Base-by-base conservation (phyloP, 2,113 vertebrate species). In the Microcebus tavaratra region DNA sequence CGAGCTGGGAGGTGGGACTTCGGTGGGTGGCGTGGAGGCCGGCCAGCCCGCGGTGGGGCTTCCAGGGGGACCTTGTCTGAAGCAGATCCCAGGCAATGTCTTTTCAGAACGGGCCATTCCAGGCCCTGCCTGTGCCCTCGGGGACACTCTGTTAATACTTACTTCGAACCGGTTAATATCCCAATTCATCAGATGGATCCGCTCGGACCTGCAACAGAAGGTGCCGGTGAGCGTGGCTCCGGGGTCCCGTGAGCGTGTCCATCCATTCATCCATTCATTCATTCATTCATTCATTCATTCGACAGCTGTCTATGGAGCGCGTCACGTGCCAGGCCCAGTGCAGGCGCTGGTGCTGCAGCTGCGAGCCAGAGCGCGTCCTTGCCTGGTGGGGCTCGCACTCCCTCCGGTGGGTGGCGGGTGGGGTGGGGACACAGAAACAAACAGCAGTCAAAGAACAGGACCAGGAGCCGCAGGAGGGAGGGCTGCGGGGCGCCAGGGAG, bases 111-210 rank as follows among this genome's bases (percentile, higher is more conserved):
- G 68, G 67, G 8, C 42, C 31, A 8, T 78, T 70, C 61, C n/a
- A 18, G 90, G 48, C 5, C 20, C 2, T 10, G 39, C 10, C 21
- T 4, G 3, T 34, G 67, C n/a, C 25, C 53, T n/a, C 23, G 55
- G 59, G 45, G 70, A 63, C 8, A 7, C 39, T n/a, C 53, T 53
- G 27, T 70, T 53, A 59, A 82, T 70, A 98, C 98, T 97, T 90
- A 98, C 98, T 0, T 96, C 27, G 61, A 98, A 98, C 14, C 95
- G 20, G 6, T 45, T 70, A 17, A 97, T 96, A 8, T 50, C 61
- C 0, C 97, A 96, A 81, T 96, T 97, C 97, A 98, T 88, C 53
- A 97, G 76, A 14, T 93, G 63, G 76, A 98, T 96, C 31, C 87
- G 72, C 3, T 98, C 81, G 61, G n/a, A 15, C 2, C 98, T 98